Evolutionary conservation across 2,888 invertebrate genomes (phyloP), one percentile per base, ranked within the genome.

Genomic region (Drosophila testacea): DNA sequence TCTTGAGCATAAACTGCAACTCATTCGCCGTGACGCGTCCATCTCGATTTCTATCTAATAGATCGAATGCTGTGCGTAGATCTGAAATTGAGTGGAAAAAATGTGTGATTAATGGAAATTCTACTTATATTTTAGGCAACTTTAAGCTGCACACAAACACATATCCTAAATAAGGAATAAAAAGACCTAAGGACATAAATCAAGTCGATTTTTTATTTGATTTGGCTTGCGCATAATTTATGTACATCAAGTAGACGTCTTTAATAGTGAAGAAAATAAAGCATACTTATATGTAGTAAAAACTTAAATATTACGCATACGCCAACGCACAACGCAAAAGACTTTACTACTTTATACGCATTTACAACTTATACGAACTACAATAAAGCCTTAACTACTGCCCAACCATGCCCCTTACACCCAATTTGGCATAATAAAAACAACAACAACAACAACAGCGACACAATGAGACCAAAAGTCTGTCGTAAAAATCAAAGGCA

Each of bases 11-110:
- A 91, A 95, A 95, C 93, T 96, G 96, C 88, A 96, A 93, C 91
- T 96, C 96, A 52, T 94, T 94, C 0, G 95, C 95, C 52, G 95
- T 96, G 79, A 96, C 95, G 90, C 95, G 94, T 0, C 96, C 96
- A 92, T 96, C 96, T 84, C 95, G 95, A 93, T 96, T 96, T 72
- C 95, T 94, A 92, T 96, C 96, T 92, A 96, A 92, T 72, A 96
- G 93, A 70, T 95, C 95, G 92, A 96, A 96, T 54, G 96, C 96
- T 83, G 95, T 96, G 87, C 95, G 94, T 81, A 96, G 93, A 92
- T 96, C 96, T 96, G 93, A 0, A 93, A 47, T 22, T 3, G n/a
- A 30, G 32, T 27, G 27, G 0, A n/a, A 1, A 27, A 4, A 9
- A 34, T n/a, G 4, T 30, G 6, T 13, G 3, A 46, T 10, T 16